Percentiles rank a stretch among this genome's conserved stretches.
phyloP scores from a whole-genome alignment of 2,113 vertebrate species.

The Tachysurus fulvidraco region DNA sequence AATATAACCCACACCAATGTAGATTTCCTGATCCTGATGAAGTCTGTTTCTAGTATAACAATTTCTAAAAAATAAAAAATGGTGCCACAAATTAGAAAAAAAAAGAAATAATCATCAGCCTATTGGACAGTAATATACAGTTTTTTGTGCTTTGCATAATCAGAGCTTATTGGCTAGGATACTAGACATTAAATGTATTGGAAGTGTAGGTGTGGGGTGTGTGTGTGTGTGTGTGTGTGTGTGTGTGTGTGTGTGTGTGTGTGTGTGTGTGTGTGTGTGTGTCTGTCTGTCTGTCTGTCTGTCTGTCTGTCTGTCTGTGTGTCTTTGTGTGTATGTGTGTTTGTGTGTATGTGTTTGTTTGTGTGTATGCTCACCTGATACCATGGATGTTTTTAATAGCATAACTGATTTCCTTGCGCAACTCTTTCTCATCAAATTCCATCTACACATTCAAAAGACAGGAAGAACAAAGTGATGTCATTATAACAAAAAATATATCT shows the following conservation, averaged over 20 bases:
- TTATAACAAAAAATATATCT: not conserved
- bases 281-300: no score
- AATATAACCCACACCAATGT: not conserved
- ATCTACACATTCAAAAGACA: constrained; percentile 69
- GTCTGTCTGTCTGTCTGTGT: no score
- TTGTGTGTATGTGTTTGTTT: not conserved
- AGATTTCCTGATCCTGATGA: not conserved
- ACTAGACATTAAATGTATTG: not conserved
- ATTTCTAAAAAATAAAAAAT: no score
- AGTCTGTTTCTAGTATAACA: not conserved
- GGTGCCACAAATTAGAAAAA: no score
- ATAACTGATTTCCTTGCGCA: constrained; percentile 58
- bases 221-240: no score
- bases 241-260: no score
- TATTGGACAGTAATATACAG: not conserved
- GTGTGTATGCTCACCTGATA: constrained; percentile 32
- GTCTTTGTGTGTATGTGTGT: constrained; percentile 1
- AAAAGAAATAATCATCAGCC: not conserved
- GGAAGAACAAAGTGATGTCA: not conserved
- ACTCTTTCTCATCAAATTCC: constrained; percentile 79
- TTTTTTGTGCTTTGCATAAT: not conserved
- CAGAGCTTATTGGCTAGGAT: not conserved
- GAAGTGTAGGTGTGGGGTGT: no score
- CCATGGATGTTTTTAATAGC: constrained; percentile 58
- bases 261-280: no score